Evolutionary conservation across 2,888 invertebrate species (phyloP).

Genomic region (Drosophila nigricruria): DNA sequence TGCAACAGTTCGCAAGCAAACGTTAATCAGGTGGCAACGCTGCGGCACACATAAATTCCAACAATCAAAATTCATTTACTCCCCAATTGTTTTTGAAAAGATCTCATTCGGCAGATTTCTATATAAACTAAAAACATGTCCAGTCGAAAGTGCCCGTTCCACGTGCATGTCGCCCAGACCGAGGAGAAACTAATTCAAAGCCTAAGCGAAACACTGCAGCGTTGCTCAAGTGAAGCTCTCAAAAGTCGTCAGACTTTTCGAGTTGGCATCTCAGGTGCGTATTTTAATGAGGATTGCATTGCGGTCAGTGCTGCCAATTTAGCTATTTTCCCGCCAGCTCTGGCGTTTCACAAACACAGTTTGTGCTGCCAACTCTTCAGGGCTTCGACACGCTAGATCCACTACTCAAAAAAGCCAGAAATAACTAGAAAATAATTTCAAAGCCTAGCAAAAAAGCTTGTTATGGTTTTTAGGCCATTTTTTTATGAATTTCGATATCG

Average conservation of each 20-base stretch:
- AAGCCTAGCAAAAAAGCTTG: too few species aligned
- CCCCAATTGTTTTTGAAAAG: conserved; percentile 3
- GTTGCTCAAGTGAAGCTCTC: conserved; percentile 43
- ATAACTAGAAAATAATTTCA: too few species aligned
- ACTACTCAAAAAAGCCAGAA: too few species aligned
- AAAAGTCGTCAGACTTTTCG: conserved; percentile 34
- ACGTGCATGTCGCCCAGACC: conserved; percentile 34
- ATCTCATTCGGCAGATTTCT: neutral
- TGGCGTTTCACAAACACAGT: too few species aligned
- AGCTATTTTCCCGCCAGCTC: too few species aligned
- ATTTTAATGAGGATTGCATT: conserved; percentile 1
- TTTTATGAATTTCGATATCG: too few species aligned
- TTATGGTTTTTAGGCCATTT: too few species aligned
- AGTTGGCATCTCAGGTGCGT: conserved; percentile 67
- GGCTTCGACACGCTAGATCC: too few species aligned
- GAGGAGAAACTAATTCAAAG: conserved; percentile 48
- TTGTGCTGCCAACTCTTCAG: too few species aligned
- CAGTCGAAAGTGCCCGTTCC: conserved; percentile 38
- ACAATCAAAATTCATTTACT: neutral
- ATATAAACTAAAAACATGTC: conserved; percentile 11
- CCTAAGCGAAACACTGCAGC: conserved; percentile 36
- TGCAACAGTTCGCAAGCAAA: conserved; percentile 4
- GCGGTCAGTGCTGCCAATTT: too few species aligned
- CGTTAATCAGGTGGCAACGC: conserved; percentile 21
- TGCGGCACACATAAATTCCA: neutral